phyloP scores from a whole-genome alignment of 2,797 vertebrate species.

The Channallabes apus region DNA sequence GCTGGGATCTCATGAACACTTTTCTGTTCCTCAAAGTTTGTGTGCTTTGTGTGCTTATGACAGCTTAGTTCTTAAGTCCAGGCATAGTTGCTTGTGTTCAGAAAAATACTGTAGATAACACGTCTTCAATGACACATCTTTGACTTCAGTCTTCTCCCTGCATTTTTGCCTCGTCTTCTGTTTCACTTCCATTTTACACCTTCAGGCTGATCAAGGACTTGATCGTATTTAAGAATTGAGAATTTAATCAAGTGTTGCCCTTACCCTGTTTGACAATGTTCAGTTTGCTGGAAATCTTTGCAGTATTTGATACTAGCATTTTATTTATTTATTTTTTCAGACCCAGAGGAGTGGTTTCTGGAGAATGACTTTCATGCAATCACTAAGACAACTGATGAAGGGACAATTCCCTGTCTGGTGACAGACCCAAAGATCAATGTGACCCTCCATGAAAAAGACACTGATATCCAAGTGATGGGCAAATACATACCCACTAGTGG shows the following conservation, averaged over 20 bases:
- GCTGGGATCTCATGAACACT: not conserved
- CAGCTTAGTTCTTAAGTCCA: not conserved
- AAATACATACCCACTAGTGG: slow-evolving; percentile 82
- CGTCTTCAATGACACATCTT: not conserved
- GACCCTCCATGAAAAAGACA: slow-evolving; percentile 81
- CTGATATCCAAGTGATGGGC: slow-evolving; percentile 68
- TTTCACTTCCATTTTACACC: not conserved
- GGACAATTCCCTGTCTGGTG: slow-evolving; percentile 86
- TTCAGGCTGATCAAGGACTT: not conserved
- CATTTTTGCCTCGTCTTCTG: not conserved
- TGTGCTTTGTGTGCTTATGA: too few relatives aligned
- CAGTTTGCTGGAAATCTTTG: not conserved
- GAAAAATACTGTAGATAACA: not conserved
- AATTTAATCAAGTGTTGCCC: not conserved
- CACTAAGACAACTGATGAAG: slow-evolving; percentile 77
- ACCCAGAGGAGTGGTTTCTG: slow-evolving; percentile 84
- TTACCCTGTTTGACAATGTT: not conserved
- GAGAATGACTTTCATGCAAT: slow-evolving; percentile 78
- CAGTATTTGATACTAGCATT: not conserved
- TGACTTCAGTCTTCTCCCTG: not conserved
- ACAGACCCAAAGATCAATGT: slow-evolving; percentile 85
- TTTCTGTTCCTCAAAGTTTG: not conserved
- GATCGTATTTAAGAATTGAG: not conserved
- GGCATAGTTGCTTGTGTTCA: not conserved
- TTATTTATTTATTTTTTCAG: slow-evolving; percentile 61